Evolutionary conservation across 2,113 vertebrate species (phyloP).

Genomic region (Uropsilus gracilis): DNA sequence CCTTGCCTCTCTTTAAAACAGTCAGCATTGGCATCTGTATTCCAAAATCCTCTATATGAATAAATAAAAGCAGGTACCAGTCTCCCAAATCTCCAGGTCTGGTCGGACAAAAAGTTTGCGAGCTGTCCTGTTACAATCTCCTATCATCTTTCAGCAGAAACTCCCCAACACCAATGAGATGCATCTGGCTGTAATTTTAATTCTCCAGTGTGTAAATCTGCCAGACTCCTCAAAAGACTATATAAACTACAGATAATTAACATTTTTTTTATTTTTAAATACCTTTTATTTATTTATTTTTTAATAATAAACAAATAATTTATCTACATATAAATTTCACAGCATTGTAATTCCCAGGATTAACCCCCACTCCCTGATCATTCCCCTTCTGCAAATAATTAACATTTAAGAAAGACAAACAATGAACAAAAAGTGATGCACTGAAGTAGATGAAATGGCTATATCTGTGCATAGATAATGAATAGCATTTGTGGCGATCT

Average conservation of each 20-base stretch:
- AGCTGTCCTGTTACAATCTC: constrained; percentile 70
- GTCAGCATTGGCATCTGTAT: constrained; percentile 79
- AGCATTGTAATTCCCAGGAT: no score
- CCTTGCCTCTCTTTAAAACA: constrained; percentile 82
- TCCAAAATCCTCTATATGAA: constrained; percentile 81
- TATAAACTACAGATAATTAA: constrained; percentile 67
- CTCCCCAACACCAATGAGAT: constrained; percentile 57
- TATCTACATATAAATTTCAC: no score
- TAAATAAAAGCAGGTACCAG: constrained; percentile 75
- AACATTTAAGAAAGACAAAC: constrained; percentile 75
- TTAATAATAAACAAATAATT: no score
- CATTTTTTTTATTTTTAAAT: no score
- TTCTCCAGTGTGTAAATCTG: constrained; percentile 41
- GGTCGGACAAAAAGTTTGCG: constrained; percentile 69
- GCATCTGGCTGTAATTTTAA: constrained; percentile 56
- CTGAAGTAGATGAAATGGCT: constrained; percentile 31
- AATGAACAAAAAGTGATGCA: constrained; percentile 68
- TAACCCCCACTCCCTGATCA: no score
- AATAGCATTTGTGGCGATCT: background rate
- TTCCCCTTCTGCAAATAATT: no score
- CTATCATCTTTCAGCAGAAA: constrained; percentile 65
- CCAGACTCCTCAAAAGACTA: background rate
- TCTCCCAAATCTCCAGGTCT: constrained; percentile 72
- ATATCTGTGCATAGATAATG: background rate
- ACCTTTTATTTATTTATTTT: no score